These are phyloP conservation scores for Cryptosula pallasiana DNA, from an alignment of 2,888 invertebrate species.

Conservation along the genomic window DNA sequence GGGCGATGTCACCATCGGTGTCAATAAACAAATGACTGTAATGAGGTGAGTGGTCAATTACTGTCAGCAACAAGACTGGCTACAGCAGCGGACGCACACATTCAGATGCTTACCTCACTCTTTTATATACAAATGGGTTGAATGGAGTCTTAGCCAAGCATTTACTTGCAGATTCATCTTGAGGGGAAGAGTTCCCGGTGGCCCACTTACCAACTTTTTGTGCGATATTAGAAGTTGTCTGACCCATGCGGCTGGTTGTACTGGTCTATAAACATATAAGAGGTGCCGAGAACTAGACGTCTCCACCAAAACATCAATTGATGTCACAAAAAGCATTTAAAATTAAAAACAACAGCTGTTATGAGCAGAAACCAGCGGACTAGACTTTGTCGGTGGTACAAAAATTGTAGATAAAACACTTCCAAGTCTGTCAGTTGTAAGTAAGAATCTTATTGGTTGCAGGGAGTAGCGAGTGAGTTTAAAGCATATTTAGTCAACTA, in stretches of 20 bases:
- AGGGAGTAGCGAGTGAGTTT: too few species aligned
- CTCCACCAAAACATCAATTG: background rate
- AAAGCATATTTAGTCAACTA: too few species aligned
- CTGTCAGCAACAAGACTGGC: conserved; percentile 25
- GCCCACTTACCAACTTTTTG: conserved; percentile 28
- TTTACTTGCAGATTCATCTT: background rate
- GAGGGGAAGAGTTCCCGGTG: background rate
- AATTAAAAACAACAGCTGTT: background rate
- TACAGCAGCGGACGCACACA: too few species aligned
- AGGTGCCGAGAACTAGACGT: background rate
- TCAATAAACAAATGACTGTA: conserved; percentile 58
- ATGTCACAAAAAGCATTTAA: background rate
- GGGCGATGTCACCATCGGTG: conserved; percentile 59
- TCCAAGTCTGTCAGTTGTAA: too few species aligned
- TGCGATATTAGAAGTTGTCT: conserved; percentile 29
- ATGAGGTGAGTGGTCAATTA: too few species aligned
- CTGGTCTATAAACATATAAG: background rate
- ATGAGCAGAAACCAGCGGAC: too few species aligned
- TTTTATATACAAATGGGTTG: conserved; percentile 45
- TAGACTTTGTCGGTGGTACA: too few species aligned
- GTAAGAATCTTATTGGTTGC: too few species aligned
- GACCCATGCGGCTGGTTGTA: too few species aligned
- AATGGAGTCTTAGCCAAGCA: conserved; percentile 31
- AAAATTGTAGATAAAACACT: too few species aligned
- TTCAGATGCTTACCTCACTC: conserved; percentile 40